Percentiles rank a stretch among this genome's conserved stretches.
Evolutionary conservation across 2,113 vertebrate species (phyloP).

Genomic region (Sus scrofa): DNA sequence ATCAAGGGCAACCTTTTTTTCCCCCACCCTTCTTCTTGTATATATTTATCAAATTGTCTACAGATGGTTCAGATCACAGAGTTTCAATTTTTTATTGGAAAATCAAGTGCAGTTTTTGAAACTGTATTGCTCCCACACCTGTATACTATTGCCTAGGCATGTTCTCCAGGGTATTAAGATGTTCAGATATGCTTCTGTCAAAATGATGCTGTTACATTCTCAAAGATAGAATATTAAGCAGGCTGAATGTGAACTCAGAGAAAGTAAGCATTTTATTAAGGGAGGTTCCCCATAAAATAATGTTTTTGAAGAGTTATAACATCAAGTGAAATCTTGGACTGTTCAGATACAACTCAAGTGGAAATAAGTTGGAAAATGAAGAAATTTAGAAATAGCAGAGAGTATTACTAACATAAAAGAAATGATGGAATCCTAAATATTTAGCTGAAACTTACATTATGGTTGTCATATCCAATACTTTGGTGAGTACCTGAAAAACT

Average conservation of each 20-base stretch:
- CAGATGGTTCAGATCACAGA: constrained; percentile 34
- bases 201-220: background rate
- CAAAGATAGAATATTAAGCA: background rate
- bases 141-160: background rate
- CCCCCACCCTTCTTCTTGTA: background rate
- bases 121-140: background rate
- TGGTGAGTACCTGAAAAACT: background rate
- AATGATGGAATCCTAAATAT: constrained; percentile 28
- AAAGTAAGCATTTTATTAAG: background rate
- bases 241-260: background rate
- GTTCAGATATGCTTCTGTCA: constrained; percentile 21
- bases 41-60: constrained; percentile 44
- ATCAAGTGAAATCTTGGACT: constrained; percentile 27
- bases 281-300: background rate
- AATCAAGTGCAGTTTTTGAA: background rate
- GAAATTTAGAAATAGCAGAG: constrained; percentile 32
- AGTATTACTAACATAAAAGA: background rate
- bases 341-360: background rate
- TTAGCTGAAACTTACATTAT: constrained; percentile 5
- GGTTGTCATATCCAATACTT: background rate
- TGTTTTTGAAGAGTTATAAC: constrained; percentile 30
- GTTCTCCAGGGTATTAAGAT: constrained; percentile 42
- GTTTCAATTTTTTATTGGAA: constrained; percentile 35
- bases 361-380: constrained; percentile 48
- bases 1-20: background rate